Evolutionary conservation across 2,113 vertebrate genomes (phyloP), one percentile per base, ranked within the genome.

Genomic region (Pheucticus melanocephalus): DNA sequence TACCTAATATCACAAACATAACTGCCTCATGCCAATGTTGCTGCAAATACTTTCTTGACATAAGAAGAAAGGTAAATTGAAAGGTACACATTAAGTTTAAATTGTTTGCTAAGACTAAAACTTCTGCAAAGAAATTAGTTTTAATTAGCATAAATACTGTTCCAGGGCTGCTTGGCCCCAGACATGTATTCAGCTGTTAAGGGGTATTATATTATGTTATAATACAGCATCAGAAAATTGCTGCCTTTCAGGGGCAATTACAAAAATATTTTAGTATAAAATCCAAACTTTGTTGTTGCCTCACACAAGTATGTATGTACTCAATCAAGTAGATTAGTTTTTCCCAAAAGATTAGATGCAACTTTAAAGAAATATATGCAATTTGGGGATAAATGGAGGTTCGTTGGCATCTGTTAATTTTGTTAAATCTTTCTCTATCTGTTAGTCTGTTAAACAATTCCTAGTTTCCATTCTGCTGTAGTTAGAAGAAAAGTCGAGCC

Each of bases 1-100:
- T 97, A 97, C 86, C 95, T 97, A 98, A 98, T 98, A 97, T 81
- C 86, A 94, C 94, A 95, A 82, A 96, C 69, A 37, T 97, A 93
- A 94, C 86, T 66, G 94, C 90, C 94, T 96, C 78, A 68, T 97
- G 97, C 96, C 86, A 95, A 94, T 97, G 96, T 92, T 96, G 83
- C 90, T 95, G 72, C 85, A 89, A 92, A 90, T 95, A 91, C 88
- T 97, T 96, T 94, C 97, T 86, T 90, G 92, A 97, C 93, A 51
- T 91, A 90, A 91, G 70, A 95, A 97, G 93, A 94, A 97, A 97
- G 86, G 78, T 91, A 92, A 91, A 97, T 82, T 93, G 89, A 92
- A 91, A 94, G 88, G 80, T 59, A 31, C 9, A 75, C 60, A 75
- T 94, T 92, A 88, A 86, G 51, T 73, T 90, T 80, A 94, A 96